These are phyloP conservation scores for Geococcyx californianus DNA, from an alignment of 2,113 vertebrate species.

Conservation along the genomic window DNA sequence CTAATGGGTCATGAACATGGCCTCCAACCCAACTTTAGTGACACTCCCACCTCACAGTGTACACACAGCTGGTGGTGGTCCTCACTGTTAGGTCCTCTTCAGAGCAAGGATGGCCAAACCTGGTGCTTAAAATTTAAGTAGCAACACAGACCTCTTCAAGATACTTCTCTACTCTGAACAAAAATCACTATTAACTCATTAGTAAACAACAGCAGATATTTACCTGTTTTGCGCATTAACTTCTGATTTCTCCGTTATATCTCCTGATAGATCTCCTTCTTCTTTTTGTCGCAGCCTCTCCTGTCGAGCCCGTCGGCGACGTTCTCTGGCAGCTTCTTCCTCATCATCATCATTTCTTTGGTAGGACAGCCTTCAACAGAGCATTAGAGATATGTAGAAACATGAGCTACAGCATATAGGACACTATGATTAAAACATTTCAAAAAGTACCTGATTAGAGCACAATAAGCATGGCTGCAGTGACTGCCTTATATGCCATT, in stretches of 20 bases:
- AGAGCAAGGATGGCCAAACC: not conserved
- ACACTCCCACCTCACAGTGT: not conserved
- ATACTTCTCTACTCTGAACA: not conserved
- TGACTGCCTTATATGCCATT: not conserved
- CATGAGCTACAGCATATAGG: not conserved
- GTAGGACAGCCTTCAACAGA: constrained; percentile 80
- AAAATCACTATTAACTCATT: not conserved
- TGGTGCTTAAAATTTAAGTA: not conserved
- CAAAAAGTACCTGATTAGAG: not conserved
- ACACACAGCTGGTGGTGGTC: not conserved
- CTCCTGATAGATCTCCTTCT: constrained; percentile 79
- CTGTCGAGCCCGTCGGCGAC: constrained; percentile 91
- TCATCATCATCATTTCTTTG: constrained; percentile 89
- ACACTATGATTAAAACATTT: not conserved
- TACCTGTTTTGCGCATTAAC: constrained; percentile 91
- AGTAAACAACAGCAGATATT: not conserved
- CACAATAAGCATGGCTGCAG: not conserved
- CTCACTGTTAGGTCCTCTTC: not conserved
- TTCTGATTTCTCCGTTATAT: constrained; percentile 76
- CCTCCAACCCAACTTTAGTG: not conserved
- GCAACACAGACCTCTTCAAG: not conserved
- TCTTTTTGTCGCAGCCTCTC: constrained; percentile 86
- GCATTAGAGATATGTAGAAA: not conserved
- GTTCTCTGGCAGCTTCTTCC: constrained; percentile 92
- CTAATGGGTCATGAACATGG: not conserved